These are phyloP conservation scores for Oncopodura yosiiana DNA, from an alignment of 1,140 invertebrate species.

Conservation along the genomic window DNA sequence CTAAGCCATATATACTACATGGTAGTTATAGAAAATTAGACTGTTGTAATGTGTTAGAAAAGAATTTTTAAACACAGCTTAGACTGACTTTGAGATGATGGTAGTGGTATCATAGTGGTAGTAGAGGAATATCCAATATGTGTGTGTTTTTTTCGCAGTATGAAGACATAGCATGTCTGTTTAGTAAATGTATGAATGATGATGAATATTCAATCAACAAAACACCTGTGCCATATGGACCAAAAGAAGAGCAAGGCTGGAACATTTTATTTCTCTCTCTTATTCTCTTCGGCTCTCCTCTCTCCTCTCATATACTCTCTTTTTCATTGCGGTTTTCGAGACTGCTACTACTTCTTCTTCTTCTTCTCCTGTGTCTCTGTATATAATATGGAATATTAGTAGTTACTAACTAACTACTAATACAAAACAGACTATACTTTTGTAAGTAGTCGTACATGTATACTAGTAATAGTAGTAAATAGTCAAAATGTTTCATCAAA, in stretches of 20 bases:
- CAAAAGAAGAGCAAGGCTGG: slow-evolving; percentile 24
- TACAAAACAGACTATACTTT: no score
- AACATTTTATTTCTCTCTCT: slow-evolving; percentile 29
- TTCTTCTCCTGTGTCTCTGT: no score
- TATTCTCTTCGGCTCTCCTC: no score
- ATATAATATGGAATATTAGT: no score
- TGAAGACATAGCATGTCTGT: slow-evolving; percentile 7
- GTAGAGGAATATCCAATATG: not conserved
- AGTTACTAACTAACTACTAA: no score
- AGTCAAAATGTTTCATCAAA: no score
- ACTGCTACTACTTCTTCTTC: no score
- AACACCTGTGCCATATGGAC: slow-evolving; percentile 36
- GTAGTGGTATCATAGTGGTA: not conserved
- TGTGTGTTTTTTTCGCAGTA: not conserved
- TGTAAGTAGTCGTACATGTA: no score
- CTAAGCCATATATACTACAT: no score
- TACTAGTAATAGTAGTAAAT: no score
- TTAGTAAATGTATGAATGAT: slow-evolving; percentile 29
- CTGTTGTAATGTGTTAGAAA: not conserved
- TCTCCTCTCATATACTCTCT: no score
- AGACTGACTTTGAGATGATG: not conserved
- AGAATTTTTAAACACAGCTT: not conserved
- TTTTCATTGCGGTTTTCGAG: slow-evolving; percentile 22
- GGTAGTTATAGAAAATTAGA: not conserved
- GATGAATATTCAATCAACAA: slow-evolving; percentile 37